Conservation (phyloP, 2,888 invertebrate genomes). For the Rhodophaea formosa region DNA sequence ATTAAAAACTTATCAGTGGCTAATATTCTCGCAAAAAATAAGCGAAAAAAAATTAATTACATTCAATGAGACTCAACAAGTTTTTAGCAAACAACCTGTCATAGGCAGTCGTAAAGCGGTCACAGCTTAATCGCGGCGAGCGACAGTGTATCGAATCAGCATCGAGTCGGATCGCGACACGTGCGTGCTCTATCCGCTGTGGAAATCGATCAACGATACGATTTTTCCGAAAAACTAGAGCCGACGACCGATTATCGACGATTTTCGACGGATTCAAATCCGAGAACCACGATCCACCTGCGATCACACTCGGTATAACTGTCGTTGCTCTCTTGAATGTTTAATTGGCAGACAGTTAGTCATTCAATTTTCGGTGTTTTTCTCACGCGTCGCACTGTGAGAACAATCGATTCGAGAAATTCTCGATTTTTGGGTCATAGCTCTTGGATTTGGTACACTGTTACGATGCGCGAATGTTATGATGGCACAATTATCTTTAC, state of each 20-base stretch:
- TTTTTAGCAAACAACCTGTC: constrained; percentile 49
- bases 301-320: constrained; percentile 60
- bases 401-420: constrained; percentile 58
- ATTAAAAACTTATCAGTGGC: constrained; percentile 4
- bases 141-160: constrained; percentile 56
- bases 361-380: constrained; percentile 61
- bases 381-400: constrained; percentile 73
- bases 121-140: constrained; percentile 46
- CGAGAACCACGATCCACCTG: constrained; percentile 73
- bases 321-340: constrained; percentile 65
- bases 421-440: constrained; percentile 54
- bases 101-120: constrained; percentile 29
- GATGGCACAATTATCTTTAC: constrained; percentile 19
- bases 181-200: constrained; percentile 77
- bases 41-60: constrained; percentile 24
- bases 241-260: constrained; percentile 68
- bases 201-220: constrained; percentile 70
- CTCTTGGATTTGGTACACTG: constrained; percentile 44
- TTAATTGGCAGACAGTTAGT: constrained; percentile 73
- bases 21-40: constrained; percentile 5
- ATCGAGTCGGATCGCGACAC: constrained; percentile 53
- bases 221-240: constrained; percentile 65
- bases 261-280: constrained; percentile 62
- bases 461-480: constrained; percentile 63
- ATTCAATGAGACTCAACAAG: constrained; percentile 31